phyloP scores from a whole-genome alignment of 2,888 invertebrate species.

The Achlya flavicornis region DNA sequence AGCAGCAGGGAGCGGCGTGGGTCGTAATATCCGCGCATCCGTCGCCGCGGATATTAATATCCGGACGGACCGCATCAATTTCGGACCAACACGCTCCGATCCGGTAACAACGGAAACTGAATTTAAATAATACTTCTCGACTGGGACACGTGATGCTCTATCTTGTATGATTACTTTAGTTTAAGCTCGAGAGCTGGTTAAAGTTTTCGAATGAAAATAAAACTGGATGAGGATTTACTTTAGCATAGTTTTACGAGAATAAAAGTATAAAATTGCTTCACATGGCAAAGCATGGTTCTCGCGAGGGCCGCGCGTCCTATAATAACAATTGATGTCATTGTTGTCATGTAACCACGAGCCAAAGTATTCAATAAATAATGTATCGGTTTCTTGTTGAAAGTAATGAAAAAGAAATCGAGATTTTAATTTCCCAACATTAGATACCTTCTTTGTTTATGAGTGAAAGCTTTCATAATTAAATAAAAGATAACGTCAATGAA shows the following conservation, averaged over 20 bases:
- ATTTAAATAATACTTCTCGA: slow-evolving; percentile 21
- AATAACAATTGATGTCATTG: too few species aligned
- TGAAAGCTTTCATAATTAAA: neutral
- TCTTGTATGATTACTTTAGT: neutral
- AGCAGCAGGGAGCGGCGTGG: slow-evolving; percentile 12
- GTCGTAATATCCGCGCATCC: slow-evolving; percentile 52
- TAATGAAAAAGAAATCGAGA: too few species aligned
- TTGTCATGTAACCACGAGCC: too few species aligned
- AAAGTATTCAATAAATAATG: too few species aligned
- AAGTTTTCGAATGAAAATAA: neutral
- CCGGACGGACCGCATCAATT: slow-evolving; percentile 49
- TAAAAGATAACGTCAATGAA: neutral
- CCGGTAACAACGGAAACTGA: slow-evolving; percentile 21
- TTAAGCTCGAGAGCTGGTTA: neutral
- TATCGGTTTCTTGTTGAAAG: too few species aligned
- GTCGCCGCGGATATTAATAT: slow-evolving; percentile 49
- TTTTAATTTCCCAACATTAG: too few species aligned
- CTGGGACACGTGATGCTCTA: slow-evolving; percentile 4
- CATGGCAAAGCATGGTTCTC: neutral
- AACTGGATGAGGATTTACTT: neutral
- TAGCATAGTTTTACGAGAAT: neutral
- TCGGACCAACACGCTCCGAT: slow-evolving; percentile 21
- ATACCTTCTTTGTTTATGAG: too few species aligned
- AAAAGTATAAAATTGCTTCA: neutral
- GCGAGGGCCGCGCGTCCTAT: too few species aligned